Evolutionary conservation across 1,140 invertebrate species (phyloP).

Genomic region (Drosophila albomicans): DNA sequence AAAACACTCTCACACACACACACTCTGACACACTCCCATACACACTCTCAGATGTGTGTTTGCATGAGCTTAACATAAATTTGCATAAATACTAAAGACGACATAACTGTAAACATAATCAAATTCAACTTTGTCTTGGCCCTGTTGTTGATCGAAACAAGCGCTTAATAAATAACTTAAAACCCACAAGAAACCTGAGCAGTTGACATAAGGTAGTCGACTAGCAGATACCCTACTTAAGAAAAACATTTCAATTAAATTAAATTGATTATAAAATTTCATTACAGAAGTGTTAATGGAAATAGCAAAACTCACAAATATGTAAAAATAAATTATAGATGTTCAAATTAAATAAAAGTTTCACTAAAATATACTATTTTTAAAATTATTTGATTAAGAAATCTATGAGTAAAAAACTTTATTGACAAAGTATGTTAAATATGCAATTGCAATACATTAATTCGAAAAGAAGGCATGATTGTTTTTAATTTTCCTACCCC

Average conservation of each 20-base stretch:
- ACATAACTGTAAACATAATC: slow-evolving; percentile 79
- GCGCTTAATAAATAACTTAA: slow-evolving; percentile 68
- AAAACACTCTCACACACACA: slow-evolving; percentile 4
- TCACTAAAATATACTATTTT: too few species aligned
- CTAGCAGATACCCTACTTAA: slow-evolving; percentile 6
- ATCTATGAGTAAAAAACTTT: too few species aligned
- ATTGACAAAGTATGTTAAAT: too few species aligned
- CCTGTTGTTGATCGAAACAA: slow-evolving; percentile 50
- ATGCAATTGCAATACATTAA: too few species aligned
- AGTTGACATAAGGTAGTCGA: neutral
- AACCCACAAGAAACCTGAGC: slow-evolving; percentile 1
- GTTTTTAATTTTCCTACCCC: too few species aligned
- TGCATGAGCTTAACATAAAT: slow-evolving; percentile 69
- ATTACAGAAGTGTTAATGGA: too few species aligned
- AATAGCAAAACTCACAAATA: too few species aligned
- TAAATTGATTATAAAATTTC: too few species aligned
- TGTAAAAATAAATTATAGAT: too few species aligned
- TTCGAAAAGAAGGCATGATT: too few species aligned
- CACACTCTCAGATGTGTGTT: slow-evolving; percentile 15
- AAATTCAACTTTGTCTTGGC: slow-evolving; percentile 39
- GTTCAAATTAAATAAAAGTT: too few species aligned
- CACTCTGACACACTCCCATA: neutral
- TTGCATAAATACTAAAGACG: slow-evolving; percentile 73
- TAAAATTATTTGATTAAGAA: too few species aligned
- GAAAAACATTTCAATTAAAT: neutral